phyloP scores from a whole-genome alignment of 2,888 invertebrate genomes.

The Agriopis leucophaearia region DNA sequence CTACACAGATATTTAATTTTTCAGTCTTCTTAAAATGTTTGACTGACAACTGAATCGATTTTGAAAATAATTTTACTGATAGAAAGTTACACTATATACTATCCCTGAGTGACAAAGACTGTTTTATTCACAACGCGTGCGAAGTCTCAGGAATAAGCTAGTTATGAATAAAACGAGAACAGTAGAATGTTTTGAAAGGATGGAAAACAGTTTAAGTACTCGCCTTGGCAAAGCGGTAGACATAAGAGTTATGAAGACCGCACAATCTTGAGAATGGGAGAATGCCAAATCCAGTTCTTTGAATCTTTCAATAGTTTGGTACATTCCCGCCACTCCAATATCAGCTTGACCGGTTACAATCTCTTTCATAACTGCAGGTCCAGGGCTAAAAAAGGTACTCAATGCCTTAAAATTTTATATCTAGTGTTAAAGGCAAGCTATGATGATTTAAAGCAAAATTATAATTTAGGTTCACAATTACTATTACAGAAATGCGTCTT shows the following conservation, averaged over 20 bases:
- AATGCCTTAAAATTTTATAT: not conserved
- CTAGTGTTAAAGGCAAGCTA: not conserved
- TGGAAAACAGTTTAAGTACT: not conserved
- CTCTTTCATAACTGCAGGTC: constrained; percentile 87
- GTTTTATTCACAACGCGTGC: too few species aligned
- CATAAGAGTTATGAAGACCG: constrained; percentile 91
- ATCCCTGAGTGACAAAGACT: too few species aligned
- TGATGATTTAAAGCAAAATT: not conserved
- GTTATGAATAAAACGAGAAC: not conserved
- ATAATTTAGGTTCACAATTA: too few species aligned
- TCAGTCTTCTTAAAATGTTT: too few species aligned
- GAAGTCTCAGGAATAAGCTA: too few species aligned
- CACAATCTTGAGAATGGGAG: constrained; percentile 91
- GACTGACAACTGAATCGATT: too few species aligned
- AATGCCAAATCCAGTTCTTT: constrained; percentile 87
- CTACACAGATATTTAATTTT: too few species aligned
- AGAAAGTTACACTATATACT: too few species aligned
- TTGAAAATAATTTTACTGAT: too few species aligned
- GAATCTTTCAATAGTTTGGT: constrained; percentile 86
- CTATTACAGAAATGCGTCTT: too few species aligned
- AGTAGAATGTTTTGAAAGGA: not conserved
- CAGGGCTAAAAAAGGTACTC: constrained; percentile 74
- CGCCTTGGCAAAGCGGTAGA: constrained; percentile 92
- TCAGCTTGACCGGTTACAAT: constrained; percentile 86
- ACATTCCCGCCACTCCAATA: constrained; percentile 91